Percentiles rank a stretch among this genome's conserved stretches.
These are phyloP conservation scores for Pseudochirops corinnae DNA, from an alignment of 2,797 vertebrate species.

Conservation along the genomic window DNA sequence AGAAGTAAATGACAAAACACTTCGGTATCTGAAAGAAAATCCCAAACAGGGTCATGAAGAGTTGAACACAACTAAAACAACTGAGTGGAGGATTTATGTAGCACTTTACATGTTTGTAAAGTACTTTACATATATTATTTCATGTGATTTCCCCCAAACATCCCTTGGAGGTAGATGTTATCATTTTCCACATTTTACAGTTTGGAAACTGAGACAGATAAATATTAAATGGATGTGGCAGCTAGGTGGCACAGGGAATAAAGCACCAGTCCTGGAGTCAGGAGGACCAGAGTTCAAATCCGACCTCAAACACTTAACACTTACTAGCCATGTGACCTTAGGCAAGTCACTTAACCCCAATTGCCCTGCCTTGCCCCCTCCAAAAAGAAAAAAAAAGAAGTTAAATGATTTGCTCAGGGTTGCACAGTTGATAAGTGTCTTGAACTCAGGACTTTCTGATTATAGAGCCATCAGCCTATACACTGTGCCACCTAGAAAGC, in stretches of 20 bases:
- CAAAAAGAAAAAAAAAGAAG: too few species aligned
- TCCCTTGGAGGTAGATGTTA: not conserved
- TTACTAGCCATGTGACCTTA: too few species aligned
- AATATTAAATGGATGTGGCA: too few species aligned
- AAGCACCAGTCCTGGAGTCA: too few species aligned
- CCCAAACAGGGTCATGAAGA: not conserved
- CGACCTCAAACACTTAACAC: too few species aligned
- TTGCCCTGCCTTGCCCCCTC: too few species aligned
- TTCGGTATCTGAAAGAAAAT: not conserved
- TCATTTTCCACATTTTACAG: constrained; percentile 17
- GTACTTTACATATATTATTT: not conserved
- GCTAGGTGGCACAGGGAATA: too few species aligned
- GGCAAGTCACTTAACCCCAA: too few species aligned
- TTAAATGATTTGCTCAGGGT: not conserved
- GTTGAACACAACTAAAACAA: not conserved
- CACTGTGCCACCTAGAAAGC: not conserved
- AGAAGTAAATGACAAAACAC: not conserved
- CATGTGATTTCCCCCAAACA: not conserved
- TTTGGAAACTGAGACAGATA: not conserved
- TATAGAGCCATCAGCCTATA: not conserved
- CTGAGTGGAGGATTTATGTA: not conserved
- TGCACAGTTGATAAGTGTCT: not conserved
- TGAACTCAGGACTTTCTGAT: not conserved
- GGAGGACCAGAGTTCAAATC: too few species aligned
- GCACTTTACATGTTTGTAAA: not conserved